Base-by-base conservation (phyloP, 2,113 vertebrate genomes). In the Corapipo altera region DNA sequence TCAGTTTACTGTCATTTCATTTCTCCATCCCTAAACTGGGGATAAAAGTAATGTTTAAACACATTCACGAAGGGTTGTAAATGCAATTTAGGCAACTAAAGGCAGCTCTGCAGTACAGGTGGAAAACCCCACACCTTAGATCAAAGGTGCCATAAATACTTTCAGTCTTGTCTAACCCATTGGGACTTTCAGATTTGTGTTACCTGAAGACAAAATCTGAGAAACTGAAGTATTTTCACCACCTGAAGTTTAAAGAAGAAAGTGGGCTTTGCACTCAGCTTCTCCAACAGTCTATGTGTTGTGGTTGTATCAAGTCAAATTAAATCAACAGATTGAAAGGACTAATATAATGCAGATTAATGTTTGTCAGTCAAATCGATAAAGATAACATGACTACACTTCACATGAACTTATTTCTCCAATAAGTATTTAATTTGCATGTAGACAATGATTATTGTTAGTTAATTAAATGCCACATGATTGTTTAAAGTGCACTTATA, bases 351-450 rank as follows among this genome's bases (percentile, higher is more conserved):
- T 55, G 71, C 65, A 54, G 57, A 71, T 51, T 71, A 76, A 62
- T 91, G 39, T 27, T 84, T 96, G n/a, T 82, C 92, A 82, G 43
- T 74, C 64, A 88, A 80, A 90, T 96, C 2, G 9, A 75, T 93
- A 88, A 75, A 85, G 72, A 41, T 49, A 87, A 33, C 26, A 52
- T 28, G 27, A 35, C 74, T 93, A 62, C 27, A 77, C 19, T 83
- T 95, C 37, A 87, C 82, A 89, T 85, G 59, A 58, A 51, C 35
- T 78, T 10, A 41, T 71, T 91, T 85, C 58, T 90, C n/a, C 15
- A 44, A 30, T 66, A 64, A 89, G 21, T 91, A 72, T 59, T 87
- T 91, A 89, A 97, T 96, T 88, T 95, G 54, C 44, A 81, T 58
- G 24, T 85, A 85, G 96, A 72, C 22, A 70, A 24, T 62, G 8